phyloP scores from a whole-genome alignment of 2,113 vertebrate species.

The Hippocampus guttulatus region DNA sequence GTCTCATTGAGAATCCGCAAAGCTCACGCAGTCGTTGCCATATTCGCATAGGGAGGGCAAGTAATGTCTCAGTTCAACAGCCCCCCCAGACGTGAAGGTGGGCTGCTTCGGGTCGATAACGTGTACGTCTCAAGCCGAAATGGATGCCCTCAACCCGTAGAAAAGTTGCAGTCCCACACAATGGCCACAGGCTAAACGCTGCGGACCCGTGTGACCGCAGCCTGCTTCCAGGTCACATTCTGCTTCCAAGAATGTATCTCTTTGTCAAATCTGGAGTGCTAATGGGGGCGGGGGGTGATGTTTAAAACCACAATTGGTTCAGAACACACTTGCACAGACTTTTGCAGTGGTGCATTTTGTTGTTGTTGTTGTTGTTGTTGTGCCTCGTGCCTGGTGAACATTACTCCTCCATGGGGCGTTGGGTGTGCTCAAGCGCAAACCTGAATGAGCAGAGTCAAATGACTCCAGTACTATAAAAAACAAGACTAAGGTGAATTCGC shows the following conservation, averaged over 20 bases:
- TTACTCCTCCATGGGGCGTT: background rate
- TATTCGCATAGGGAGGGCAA: conserved; percentile 19
- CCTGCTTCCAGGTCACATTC: conserved; percentile 9
- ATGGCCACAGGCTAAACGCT: conserved; percentile 9
- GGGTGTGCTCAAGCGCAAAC: background rate
- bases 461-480: background rate
- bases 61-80: conserved; percentile 15
- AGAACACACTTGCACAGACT: background rate
- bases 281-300: background rate
- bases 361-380: background rate
- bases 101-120: conserved; percentile 15
- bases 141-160: conserved; percentile 13
- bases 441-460: background rate
- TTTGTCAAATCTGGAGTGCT: background rate
- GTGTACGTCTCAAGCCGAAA: conserved; percentile 24
- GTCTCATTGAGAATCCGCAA: conserved; percentile 28
- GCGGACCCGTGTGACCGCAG: background rate
- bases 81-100: conserved; percentile 5
- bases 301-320: background rate
- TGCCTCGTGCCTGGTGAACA: background rate
- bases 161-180: background rate
- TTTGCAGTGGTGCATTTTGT: background rate
- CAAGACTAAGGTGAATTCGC: background rate
- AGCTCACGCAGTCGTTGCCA: conserved; percentile 4
- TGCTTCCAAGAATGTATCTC: background rate